Evolutionary conservation across 2,797 vertebrate genomes (phyloP).

Genomic region (Sebastes matsubarae): DNA sequence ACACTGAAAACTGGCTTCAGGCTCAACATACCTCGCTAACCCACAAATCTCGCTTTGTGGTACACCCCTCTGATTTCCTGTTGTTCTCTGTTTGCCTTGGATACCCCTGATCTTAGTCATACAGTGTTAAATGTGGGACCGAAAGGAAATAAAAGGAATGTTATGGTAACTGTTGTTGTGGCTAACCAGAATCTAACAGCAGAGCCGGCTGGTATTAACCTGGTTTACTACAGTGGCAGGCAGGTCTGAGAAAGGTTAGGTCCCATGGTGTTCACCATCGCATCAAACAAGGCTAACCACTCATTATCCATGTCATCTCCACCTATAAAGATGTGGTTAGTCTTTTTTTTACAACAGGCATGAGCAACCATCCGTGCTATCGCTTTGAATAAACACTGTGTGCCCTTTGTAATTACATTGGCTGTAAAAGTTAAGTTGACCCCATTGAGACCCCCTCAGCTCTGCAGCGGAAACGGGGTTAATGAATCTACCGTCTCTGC

Average conservation of each 20-base stretch:
- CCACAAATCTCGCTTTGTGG: not conserved
- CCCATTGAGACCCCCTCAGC: not conserved
- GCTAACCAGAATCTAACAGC: slow-evolving; percentile 4
- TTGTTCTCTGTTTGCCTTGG: slow-evolving; percentile 23
- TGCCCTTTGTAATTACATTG: slow-evolving; percentile 23
- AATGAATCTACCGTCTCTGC: slow-evolving; percentile 22
- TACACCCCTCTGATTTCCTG: not conserved
- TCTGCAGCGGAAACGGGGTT: slow-evolving; percentile 18
- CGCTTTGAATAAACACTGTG: slow-evolving; percentile 1
- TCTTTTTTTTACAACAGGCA: not conserved
- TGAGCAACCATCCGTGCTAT: slow-evolving; percentile 5
- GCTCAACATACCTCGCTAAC: not conserved
- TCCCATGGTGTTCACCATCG: not conserved
- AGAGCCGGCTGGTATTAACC: not conserved
- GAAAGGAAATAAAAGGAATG: not conserved
- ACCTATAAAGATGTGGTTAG: not conserved
- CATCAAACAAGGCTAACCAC: slow-evolving; percentile 3
- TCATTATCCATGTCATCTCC: not conserved
- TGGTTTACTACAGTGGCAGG: not conserved
- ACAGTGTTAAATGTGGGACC: not conserved
- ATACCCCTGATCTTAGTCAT: not conserved
- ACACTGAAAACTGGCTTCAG: not conserved
- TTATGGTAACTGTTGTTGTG: not conserved
- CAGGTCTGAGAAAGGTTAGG: not conserved
- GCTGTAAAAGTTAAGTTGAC: slow-evolving; percentile 10